Evolutionary conservation across 1,140 invertebrate genomes (phyloP).

Genomic region (Semibalanus balanoides): DNA sequence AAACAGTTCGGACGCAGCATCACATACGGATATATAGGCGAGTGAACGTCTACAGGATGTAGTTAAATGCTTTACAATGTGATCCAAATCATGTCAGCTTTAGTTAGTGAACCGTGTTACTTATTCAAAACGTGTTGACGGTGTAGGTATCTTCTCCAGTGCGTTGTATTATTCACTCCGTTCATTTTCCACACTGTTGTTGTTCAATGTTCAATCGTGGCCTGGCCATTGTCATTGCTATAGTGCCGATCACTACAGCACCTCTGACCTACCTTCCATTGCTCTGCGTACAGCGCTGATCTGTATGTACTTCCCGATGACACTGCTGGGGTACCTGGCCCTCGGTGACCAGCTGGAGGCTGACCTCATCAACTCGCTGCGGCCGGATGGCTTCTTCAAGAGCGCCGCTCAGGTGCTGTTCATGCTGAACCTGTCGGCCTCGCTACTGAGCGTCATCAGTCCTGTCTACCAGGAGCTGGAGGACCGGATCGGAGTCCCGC

Average conservation of each 20-base stretch:
- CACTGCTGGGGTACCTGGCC: neutral
- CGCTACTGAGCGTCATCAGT: neutral
- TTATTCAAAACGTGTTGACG: too few species aligned
- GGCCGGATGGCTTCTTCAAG: neutral
- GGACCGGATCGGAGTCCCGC: neutral
- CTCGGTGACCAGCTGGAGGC: neutral
- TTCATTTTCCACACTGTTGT: too few species aligned
- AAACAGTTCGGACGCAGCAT: conserved; percentile 22
- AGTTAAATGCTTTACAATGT: too few species aligned
- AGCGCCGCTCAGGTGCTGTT: neutral
- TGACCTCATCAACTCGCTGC: neutral
- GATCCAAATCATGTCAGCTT: too few species aligned
- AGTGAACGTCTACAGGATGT: neutral
- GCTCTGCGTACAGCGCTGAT: neutral
- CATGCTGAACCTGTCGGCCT: neutral
- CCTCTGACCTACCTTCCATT: too few species aligned
- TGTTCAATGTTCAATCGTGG: too few species aligned
- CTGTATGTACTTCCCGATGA: neutral
- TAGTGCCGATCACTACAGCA: too few species aligned
- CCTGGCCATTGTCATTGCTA: too few species aligned
- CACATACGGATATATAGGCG: conserved; percentile 23
- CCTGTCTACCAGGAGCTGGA: neutral
- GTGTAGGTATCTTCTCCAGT: too few species aligned
- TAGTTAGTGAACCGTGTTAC: too few species aligned
- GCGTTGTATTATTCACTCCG: too few species aligned